Evolutionary conservation across 2,888 invertebrate species (phyloP).

Genomic region (Scaptodrosophila latifasciaeformis): DNA sequence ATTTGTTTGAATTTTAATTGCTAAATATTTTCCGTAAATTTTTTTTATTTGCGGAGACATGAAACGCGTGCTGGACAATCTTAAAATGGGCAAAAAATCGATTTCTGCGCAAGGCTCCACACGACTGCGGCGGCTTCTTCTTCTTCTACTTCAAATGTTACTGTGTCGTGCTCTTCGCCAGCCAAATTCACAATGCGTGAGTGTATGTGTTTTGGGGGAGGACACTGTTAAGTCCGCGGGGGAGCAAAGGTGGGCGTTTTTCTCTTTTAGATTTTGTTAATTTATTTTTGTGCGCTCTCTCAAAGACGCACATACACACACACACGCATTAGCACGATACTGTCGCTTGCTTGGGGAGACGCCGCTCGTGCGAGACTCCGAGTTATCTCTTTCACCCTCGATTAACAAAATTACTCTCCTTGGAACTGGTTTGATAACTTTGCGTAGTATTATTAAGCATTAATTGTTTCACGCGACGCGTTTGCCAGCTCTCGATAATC

Average conservation of each 20-base stretch:
- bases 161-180: slow-evolving; percentile 17
- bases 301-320: slow-evolving; percentile 44
- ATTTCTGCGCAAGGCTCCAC: slow-evolving; percentile 72
- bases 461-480: slow-evolving; percentile 53
- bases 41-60: slow-evolving; percentile 1
- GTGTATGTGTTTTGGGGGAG: too few species aligned
- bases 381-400: slow-evolving; percentile 24
- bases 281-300: slow-evolving; percentile 36
- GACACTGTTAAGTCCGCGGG: too few species aligned
- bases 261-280: slow-evolving; percentile 49
- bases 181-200: too few species aligned
- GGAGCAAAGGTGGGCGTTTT: slow-evolving; percentile 60
- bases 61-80: slow-evolving; percentile 38
- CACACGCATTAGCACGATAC: slow-evolving; percentile 21
- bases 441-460: not conserved
- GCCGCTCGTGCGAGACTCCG: slow-evolving; percentile 30
- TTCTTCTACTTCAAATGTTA: slow-evolving; percentile 23
- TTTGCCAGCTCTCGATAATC: slow-evolving; percentile 63
- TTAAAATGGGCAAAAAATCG: slow-evolving; percentile 70
- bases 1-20: too few species aligned
- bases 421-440: slow-evolving; percentile 37
- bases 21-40: not conserved
- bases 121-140: slow-evolving; percentile 34
- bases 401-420: too few species aligned
- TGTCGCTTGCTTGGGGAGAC: slow-evolving; percentile 14